Base-by-base conservation (phyloP, 2,888 invertebrate species). In the Trichogramma dendrolimi region DNA sequence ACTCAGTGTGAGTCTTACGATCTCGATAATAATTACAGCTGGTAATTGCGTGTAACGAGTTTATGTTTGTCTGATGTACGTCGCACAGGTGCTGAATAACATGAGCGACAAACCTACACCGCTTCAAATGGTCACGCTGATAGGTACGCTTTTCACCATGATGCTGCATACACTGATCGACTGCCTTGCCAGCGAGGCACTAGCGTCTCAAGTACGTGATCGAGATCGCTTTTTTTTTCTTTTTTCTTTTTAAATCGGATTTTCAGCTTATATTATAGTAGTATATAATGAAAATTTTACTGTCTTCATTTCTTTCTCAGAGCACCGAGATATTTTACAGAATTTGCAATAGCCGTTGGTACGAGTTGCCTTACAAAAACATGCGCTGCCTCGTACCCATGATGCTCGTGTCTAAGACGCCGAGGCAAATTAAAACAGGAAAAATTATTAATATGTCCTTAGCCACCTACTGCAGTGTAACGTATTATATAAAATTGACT, bases 271-370 rank as follows among this genome's bases (percentile, higher is more conserved):
- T 27, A 27, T 27, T 27, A 27, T 27, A 27, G 2, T 27, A 27
- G 1, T 27, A 27, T 27, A 27, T 27, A 27, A 27, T 27, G 27
- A 27, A 27, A 27, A 27, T 27, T 2, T 27, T 27, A 27, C 27
- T 27, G 1, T 27, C 2, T 2, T 27, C 47, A 11, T 47, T 6
- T 50, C 11, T 38, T 14, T 55, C 46, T 7, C 11, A 61, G 60
- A 61, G 60, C n/a, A 4, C 11, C 6, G 50, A 39, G 1, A 47
- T 61, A 41, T 52, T 51, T 42, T 39, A 38, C 4, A 43, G 38
- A 4, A 43, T 61, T 8, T 61, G 51, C 47, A 41, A 46, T 8
- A 51, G 55, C n/a, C n/a, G 8, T 39, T 61, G 60, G 60, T 61
- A 56, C n/a, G 2, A 6, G 1, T 4, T 46, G 5, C 44, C 41